Evolutionary conservation across 2,888 invertebrate species (phyloP), one percentile per base, ranked within the genome.

Genomic region (Lasioglossum oenotherae): DNA sequence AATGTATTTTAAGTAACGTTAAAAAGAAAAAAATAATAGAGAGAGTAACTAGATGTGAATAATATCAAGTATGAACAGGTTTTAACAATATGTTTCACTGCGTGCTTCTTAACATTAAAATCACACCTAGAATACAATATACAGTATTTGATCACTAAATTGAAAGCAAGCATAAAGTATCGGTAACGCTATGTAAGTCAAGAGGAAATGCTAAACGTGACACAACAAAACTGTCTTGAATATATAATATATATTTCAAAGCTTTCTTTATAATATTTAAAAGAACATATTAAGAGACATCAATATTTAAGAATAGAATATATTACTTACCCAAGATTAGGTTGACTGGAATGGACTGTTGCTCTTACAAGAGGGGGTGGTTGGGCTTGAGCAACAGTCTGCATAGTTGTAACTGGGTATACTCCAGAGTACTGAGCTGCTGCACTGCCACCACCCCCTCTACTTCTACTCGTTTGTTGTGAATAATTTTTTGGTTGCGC

Each of bases 331-430:
- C 95, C 95, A 93, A 96, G 93, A 89, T 94, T 94, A 82, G 95
- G 94, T 92, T 95, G 94, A 92, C 93, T 95, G 90, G 95, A 93
- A 89, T 95, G 94, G 89, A 95, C 95, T 64, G 96, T 95, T 75
- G 96, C 95, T 94, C 96, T 95, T 88, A 96, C 95, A 88, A 96
- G 95, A 89, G 96, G 96, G 90, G 96, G 96, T 92, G 96, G 96
- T 92, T 94, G 95, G 82, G 94, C 94, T 83, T 94, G 93, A 89
- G 92, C 94, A 87, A 93, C 93, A 90, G 93, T 91, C 91, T 93
- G 95, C 92, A 94, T 95, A 14, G 94, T 93, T 81, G 95, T 94
- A 81, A 93, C 93, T 71, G 95, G 94, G 90, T 95, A 95, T 80
- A 94, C 94, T 78, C 93, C 92, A 86, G 94, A 93, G 89, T 94